These are phyloP conservation scores for Deilephila porcellus DNA, from an alignment of 2,888 invertebrate genomes.

Conservation along the genomic window DNA sequence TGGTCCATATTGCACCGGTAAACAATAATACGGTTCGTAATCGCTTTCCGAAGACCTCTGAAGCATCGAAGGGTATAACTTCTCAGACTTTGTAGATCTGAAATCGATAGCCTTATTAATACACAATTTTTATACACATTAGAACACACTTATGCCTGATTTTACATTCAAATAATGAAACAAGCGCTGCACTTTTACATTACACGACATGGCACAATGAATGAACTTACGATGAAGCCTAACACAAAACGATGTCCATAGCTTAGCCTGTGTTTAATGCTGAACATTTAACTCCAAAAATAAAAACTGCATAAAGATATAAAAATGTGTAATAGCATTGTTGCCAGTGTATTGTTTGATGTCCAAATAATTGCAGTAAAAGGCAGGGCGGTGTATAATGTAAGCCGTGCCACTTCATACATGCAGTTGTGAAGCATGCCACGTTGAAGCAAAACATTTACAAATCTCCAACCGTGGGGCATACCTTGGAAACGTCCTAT, in stretches of 20 bases:
- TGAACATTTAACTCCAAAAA: neutral
- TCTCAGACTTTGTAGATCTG: slow-evolving; percentile 98
- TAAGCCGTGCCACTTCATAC: slow-evolving; percentile 78
- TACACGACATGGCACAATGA: slow-evolving; percentile 55
- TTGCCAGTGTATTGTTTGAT: too few relatives aligned
- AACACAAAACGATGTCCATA: slow-evolving; percentile 11
- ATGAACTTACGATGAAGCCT: slow-evolving; percentile 62
- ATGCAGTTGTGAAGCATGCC: slow-evolving; percentile 80
- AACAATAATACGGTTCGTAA: slow-evolving; percentile 93
- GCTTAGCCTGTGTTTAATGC: slow-evolving; percentile 9
- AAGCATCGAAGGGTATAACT: slow-evolving; percentile 96
- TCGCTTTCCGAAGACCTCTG: slow-evolving; percentile 92
- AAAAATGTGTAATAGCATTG: neutral
- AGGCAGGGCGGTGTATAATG: slow-evolving; percentile 36
- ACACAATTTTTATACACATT: neutral
- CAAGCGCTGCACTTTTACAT: slow-evolving; percentile 34
- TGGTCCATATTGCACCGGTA: slow-evolving; percentile 87
- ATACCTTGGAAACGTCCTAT: slow-evolving; percentile 97
- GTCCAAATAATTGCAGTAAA: neutral
- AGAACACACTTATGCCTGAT: neutral
- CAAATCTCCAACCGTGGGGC: slow-evolving; percentile 70
- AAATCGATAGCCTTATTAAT: slow-evolving; percentile 40
- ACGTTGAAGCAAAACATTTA: slow-evolving; percentile 75
- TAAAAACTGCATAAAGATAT: neutral
- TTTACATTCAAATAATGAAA: neutral